These are phyloP conservation scores for Plecotus auritus DNA, from an alignment of 2,113 vertebrate genomes.

Conservation along the genomic window DNA sequence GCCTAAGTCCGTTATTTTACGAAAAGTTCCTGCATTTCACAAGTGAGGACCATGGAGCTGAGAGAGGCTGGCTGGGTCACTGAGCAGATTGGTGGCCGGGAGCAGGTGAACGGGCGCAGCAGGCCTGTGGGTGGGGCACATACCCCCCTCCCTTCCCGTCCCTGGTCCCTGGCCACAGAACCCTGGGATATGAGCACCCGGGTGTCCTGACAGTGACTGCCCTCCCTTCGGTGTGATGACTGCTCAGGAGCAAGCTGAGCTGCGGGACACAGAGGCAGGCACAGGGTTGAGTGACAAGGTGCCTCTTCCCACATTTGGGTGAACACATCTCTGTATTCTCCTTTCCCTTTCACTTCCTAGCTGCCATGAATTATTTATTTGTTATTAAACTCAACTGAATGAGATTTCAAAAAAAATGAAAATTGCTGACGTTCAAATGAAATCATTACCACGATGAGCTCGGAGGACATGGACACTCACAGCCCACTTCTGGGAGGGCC, in stretches of 20 bases:
- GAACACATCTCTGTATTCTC: background rate
- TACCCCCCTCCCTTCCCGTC: background rate
- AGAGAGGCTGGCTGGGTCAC: accelerated
- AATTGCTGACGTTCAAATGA: background rate
- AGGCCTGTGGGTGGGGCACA: too few species aligned
- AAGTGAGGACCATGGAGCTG: background rate
- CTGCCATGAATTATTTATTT: slow-evolving; percentile 45
- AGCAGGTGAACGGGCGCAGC: accelerated
- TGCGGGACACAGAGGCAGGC: background rate
- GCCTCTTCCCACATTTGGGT: background rate
- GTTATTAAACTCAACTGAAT: slow-evolving; percentile 25
- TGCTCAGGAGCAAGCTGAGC: background rate
- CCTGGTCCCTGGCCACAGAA: background rate
- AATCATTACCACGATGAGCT: background rate
- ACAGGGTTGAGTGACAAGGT: background rate
- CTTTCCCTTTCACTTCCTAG: slow-evolving; percentile 16
- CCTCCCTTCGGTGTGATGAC: accelerated
- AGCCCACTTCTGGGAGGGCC: background rate
- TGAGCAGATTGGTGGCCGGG: accelerated
- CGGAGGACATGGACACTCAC: background rate
- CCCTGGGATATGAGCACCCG: accelerated
- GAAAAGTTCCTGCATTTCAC: background rate
- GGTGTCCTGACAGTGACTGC: background rate
- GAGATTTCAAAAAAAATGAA: slow-evolving; percentile 47
- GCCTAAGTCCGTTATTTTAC: background rate